Percentiles rank a stretch among this genome's conserved stretches.
Conservation (phyloP, 2,113 vertebrate species). For the Saccopteryx leptura region DNA sequence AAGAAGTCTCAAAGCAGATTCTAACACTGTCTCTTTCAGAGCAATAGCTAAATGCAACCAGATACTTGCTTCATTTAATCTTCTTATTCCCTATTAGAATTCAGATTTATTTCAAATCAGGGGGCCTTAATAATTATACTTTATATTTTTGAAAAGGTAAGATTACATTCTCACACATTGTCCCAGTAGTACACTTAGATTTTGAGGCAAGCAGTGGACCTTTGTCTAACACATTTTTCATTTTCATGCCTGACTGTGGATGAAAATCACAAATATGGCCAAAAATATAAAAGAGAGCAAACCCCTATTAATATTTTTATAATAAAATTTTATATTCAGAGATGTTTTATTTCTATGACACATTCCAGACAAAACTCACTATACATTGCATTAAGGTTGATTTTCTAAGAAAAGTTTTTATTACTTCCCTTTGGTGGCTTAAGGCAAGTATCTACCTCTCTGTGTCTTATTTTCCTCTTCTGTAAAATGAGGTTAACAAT, state of each 20-base stretch:
- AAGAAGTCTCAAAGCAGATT: neutral
- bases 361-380: neutral
- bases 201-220: accelerated
- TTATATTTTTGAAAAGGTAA: neutral
- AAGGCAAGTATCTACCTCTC: neutral
- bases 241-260: too few species aligned
- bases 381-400: neutral
- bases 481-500: neutral
- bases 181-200: neutral
- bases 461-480: neutral
- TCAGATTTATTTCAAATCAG: neutral
- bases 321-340: neutral
- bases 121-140: neutral
- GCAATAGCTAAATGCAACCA: neutral
- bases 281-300: neutral
- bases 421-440: neutral
- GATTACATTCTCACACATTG: accelerated
- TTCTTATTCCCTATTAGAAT: neutral
- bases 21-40: neutral
- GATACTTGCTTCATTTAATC: neutral
- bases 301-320: neutral
- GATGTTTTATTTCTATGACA: neutral
- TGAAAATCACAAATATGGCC: neutral
- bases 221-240: too few species aligned
- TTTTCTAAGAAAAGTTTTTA: neutral